Percentiles rank a stretch among this genome's conserved stretches.
These are phyloP conservation scores for Megaceryle maxima DNA, from an alignment of 2,113 vertebrate genomes.

Conservation along the genomic window DNA sequence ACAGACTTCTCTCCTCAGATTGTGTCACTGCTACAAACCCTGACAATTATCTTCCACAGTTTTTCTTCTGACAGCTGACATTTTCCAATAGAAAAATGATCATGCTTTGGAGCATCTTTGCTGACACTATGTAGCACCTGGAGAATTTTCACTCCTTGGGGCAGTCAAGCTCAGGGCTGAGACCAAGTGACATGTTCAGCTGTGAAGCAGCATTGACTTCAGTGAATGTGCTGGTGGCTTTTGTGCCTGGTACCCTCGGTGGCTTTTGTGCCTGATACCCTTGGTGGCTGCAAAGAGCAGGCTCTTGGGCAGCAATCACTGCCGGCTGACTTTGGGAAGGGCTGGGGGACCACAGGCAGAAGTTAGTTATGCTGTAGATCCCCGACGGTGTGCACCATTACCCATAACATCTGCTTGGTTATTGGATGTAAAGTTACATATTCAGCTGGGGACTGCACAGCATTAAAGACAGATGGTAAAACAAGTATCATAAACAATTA, in stretches of 20 bases:
- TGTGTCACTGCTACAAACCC: not conserved
- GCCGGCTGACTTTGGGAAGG: not conserved
- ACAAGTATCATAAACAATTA: constrained; percentile 71
- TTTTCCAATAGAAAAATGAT: not conserved
- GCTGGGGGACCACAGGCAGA: not conserved
- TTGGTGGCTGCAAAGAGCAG: not conserved
- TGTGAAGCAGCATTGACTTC: not conserved
- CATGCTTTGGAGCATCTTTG: not conserved
- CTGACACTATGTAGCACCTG: not conserved
- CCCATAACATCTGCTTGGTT: constrained; percentile 59
- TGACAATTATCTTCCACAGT: not conserved
- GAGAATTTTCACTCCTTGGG: not conserved
- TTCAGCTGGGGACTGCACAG: constrained; percentile 56
- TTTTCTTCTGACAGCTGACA: not conserved
- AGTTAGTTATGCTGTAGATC: not conserved
- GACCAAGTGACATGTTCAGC: not conserved
- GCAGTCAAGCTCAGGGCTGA: not conserved
- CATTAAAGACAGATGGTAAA: constrained; percentile 73
- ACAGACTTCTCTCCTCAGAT: not conserved
- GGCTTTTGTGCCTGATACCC: not conserved
- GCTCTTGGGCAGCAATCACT: not conserved
- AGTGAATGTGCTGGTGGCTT: not conserved
- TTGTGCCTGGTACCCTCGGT: not conserved
- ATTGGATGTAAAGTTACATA: constrained; percentile 56
- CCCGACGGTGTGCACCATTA: not conserved